Evolutionary conservation across 2,888 invertebrate genomes (phyloP), one percentile per base, ranked within the genome.

Genomic region (Dynastes grantii): DNA sequence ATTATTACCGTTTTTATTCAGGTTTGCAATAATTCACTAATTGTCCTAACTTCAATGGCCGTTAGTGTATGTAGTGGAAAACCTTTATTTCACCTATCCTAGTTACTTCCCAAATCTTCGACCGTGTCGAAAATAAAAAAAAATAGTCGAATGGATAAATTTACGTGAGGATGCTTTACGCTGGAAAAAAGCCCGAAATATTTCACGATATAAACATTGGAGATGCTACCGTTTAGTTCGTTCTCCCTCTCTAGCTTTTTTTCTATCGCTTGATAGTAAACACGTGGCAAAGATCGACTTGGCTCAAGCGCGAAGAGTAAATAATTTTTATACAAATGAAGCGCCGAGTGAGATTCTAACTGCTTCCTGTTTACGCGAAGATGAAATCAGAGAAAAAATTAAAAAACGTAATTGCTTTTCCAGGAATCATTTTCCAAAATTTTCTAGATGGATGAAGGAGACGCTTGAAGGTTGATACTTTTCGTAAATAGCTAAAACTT

Each of bases 131-230:
- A 29, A 70, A 53, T 70, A 51, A 70, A 40, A 55, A 64, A 67
- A 67, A 49, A 49, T 16, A 40, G 5, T 2, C 68, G 68, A 49
- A 16, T 40, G 40, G 73, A 73, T 73, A 40, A 58, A 73, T 73
- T 58, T 58, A 73, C 58, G 58, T 71, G 32, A 71, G 53, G 55
- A 70, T 55, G 71, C 71, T 49, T 45, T 67, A 71, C 71, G 58
- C 58, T 61, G 73, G 58, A 70, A 11, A 37, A 73, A 58, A 58
- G 58, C 73, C 27, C 37, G 58, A 73, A 73, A 73, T 73, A 73
- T 73, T 73, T 58, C 73, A 73, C 73, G 73, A 58, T 73, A 40
- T 73, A 73, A 73, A 73, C 73, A 73, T 58, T 73, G 27, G 58
- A 2, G 45, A 2, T 27, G 55, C 16, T 58, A 16, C 6, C 5